These are phyloP conservation scores for Oryzaephilus surinamensis DNA, from an alignment of 1,140 invertebrate species.

Conservation along the genomic window DNA sequence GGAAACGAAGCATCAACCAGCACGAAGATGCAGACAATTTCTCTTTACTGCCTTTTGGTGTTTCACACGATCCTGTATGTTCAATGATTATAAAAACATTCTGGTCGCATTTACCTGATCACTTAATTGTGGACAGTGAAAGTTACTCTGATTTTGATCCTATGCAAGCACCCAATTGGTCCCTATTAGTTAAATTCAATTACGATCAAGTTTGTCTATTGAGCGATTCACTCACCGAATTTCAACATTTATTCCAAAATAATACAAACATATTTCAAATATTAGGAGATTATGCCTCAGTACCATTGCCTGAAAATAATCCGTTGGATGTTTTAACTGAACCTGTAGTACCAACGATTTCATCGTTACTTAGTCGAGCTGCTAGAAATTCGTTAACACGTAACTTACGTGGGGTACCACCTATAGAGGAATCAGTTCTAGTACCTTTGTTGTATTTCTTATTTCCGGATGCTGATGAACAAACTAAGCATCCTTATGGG, in stretches of 20 bases:
- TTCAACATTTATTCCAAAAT: conserved; percentile 40
- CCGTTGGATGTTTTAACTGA: conserved; percentile 45
- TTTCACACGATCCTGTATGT: conserved; percentile 67
- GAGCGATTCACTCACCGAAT: conserved; percentile 45
- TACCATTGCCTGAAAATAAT: conserved; percentile 28
- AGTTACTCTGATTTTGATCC: conserved; percentile 82
- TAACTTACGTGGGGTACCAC: conserved; percentile 47
- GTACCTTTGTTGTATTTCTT: conserved; percentile 72
- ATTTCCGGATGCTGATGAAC: conserved; percentile 78
- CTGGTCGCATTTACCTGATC: conserved; percentile 79
- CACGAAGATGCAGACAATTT: conserved; percentile 38
- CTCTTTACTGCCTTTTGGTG: conserved; percentile 69
- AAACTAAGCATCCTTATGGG: conserved; percentile 7
- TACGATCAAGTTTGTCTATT: conserved; percentile 53
- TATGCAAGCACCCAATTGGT: conserved; percentile 71
- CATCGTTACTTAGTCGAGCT: conserved; percentile 39
- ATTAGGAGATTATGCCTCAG: conserved; percentile 41
- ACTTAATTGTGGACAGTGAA: conserved; percentile 78
- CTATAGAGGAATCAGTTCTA: conserved; percentile 64
- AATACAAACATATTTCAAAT: conserved; percentile 43
- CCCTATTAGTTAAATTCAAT: conserved; percentile 48
- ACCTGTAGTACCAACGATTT: conserved; percentile 45
- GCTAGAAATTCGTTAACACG: conserved; percentile 35
- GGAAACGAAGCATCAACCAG: conserved; percentile 58
- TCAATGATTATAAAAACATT: conserved; percentile 71